Conservation (phyloP, 2,888 invertebrate species). For the Pharmacophagus antenor region DNA sequence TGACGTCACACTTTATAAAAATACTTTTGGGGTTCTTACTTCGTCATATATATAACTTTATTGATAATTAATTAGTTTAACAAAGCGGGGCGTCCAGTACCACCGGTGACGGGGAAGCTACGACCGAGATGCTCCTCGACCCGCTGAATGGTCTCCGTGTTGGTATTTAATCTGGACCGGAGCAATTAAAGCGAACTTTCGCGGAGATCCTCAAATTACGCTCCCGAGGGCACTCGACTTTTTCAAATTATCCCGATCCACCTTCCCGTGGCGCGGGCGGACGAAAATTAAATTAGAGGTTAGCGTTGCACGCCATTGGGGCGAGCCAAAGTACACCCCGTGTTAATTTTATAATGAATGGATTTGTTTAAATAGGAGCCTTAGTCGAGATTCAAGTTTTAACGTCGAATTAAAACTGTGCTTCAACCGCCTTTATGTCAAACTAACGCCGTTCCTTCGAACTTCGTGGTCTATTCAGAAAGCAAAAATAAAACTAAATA, state of each 20-base stretch:
- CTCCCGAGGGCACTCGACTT: conserved; percentile 7
- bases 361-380: not conserved
- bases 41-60: too few species aligned
- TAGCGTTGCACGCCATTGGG: conserved; percentile 10
- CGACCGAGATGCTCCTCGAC: conserved; percentile 1
- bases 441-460: too few species aligned
- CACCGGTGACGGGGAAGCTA: not conserved
- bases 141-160: conserved; percentile 11
- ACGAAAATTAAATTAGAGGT: conserved; percentile 19
- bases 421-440: too few species aligned
- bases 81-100: not conserved
- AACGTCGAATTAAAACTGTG: too few species aligned
- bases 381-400: too few species aligned
- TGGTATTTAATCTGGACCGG: conserved; percentile 21
- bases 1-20: not conserved
- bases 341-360: not conserved
- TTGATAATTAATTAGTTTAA: conserved; percentile 1
- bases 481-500: too few species aligned
- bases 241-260: conserved; percentile 18
- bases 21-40: not conserved
- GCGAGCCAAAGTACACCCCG: not conserved
- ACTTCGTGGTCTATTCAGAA: too few species aligned
- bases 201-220: conserved; percentile 19
- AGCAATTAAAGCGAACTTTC: conserved; percentile 20
- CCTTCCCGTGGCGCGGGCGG: not conserved